A percentile compares a stretch with the other conserved stretches of the same genome.
Evolutionary conservation across 2,113 vertebrate genomes (phyloP).

Genomic region (Budorcas taxicolor): DNA sequence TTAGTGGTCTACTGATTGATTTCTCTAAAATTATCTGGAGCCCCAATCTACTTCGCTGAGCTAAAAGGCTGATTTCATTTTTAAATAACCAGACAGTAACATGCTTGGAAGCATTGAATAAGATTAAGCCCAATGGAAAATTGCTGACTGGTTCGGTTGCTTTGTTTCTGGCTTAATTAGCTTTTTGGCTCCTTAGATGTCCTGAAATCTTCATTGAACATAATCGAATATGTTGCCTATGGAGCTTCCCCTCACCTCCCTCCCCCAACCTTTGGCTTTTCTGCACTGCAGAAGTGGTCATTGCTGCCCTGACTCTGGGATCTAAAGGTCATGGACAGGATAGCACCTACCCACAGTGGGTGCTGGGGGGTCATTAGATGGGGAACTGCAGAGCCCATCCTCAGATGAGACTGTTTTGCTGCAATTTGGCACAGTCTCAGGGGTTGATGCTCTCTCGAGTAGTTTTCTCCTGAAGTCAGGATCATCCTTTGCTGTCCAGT

Average conservation of each 20-base stretch:
- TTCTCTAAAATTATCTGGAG: not conserved
- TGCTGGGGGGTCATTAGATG: not conserved
- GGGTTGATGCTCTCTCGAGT: not conserved
- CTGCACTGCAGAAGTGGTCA: not conserved
- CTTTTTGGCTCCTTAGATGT: not conserved
- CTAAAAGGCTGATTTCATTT: not conserved
- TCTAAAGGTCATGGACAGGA: not conserved
- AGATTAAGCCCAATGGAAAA: slow-evolving; percentile 2
- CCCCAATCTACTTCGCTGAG: not conserved
- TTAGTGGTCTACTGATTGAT: not conserved
- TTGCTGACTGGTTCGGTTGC: slow-evolving; percentile 9
- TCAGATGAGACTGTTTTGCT: not conserved
- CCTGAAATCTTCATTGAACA: slow-evolving; percentile 14
- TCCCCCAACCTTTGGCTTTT: not conserved
- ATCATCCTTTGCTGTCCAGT: not conserved
- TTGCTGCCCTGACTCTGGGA: not conserved
- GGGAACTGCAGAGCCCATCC: not conserved
- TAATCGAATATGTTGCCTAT: not conserved
- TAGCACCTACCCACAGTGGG: not conserved
- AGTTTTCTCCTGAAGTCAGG: not conserved
- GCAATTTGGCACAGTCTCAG: not conserved
- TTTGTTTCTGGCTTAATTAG: slow-evolving; percentile 29
- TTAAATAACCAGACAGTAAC: not conserved
- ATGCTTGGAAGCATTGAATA: slow-evolving; percentile 7
- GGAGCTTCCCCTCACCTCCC: not conserved